Base-by-base conservation (phyloP, 1,140 invertebrate genomes). In the Lordiphosa mommai region DNA sequence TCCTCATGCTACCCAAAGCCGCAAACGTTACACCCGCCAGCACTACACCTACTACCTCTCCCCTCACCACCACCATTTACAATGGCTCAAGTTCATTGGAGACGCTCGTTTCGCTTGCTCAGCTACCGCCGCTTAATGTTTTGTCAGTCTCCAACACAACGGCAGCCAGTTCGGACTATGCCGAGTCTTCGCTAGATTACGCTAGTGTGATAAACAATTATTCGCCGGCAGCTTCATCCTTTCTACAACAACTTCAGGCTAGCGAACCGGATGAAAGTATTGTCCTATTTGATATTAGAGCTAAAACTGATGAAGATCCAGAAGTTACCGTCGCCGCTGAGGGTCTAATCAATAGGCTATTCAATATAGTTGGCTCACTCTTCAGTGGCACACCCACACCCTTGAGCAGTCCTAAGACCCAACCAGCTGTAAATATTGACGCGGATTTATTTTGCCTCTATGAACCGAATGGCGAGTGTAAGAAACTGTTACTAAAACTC, bases 1-100 rank as follows among this genome's bases (percentile, higher is more conserved):
- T 86, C 61, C 72, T 88, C 27, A 70, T 88, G 74, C 64, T 84
- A 12, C 77, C 77, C 7, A 85, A 72, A 70, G 56, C 77, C 57
- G 63, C 77, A 68, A 60, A 16, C 20, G 23, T 17, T 10, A 36
- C 68, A 29, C 41, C 60, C 14, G 16, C 61, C 51, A 9, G 40
- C 40, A 48, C 80, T 13, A 36, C 64, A 44, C 51, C 68, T 0
- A 20, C 43, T 6, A 29, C 41, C 32, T 4, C 37, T 3, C 41
- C 23, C 10, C n/a, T 10, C n/a, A 12, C 9, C 46, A 33, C 7
- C 9, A 44, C 23, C 46, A 52, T 63, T 56, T 76, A n/a, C n/a
- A 2, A 64, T 55, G 59, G 55, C 52, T 84, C 84, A 74, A 79
- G 76, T 86, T 86, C 84, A 74, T 55, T 86, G 65, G 84, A 87